phyloP scores from a whole-genome alignment of 2,113 vertebrate genomes.

The Lamprologus lemairii region DNA sequence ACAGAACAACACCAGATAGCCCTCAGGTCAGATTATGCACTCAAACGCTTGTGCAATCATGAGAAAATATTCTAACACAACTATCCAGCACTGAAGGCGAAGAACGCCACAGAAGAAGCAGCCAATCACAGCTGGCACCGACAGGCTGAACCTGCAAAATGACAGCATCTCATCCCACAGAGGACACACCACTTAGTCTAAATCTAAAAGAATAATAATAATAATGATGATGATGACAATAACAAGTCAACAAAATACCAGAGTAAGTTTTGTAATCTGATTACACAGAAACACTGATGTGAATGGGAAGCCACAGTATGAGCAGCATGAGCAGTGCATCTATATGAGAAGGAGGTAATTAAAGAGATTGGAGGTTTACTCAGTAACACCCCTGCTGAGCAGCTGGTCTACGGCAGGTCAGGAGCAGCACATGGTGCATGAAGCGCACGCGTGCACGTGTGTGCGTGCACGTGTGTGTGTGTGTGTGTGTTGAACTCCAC shows the following conservation, averaged over 20 bases:
- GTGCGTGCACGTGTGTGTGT: not conserved
- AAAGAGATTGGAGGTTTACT: conserved; percentile 69
- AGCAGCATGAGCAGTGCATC: not conserved
- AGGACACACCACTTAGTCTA: not conserved
- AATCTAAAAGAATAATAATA: not conserved
- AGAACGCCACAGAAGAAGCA: not conserved
- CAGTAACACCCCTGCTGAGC: conserved; percentile 63
- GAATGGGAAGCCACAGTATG: not conserved
- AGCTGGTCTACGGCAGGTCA: conserved; percentile 68
- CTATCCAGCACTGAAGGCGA: not conserved
- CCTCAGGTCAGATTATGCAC: not conserved
- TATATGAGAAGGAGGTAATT: conserved; percentile 56
- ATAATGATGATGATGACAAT: not conserved
- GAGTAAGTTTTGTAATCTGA: not conserved
- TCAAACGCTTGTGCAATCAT: not conserved
- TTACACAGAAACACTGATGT: not conserved
- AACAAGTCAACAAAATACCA: not conserved
- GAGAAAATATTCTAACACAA: not conserved
- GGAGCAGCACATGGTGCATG: conserved; percentile 64
- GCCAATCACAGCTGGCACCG: not conserved
- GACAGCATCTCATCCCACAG: not conserved
- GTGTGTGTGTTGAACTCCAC: conserved; percentile 50
- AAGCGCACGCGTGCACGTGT: not conserved
- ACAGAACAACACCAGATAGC: not conserved
- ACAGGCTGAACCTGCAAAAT: not conserved